Base-by-base conservation (phyloP, 2,113 vertebrate species). In the Ictalurus furcatus region DNA sequence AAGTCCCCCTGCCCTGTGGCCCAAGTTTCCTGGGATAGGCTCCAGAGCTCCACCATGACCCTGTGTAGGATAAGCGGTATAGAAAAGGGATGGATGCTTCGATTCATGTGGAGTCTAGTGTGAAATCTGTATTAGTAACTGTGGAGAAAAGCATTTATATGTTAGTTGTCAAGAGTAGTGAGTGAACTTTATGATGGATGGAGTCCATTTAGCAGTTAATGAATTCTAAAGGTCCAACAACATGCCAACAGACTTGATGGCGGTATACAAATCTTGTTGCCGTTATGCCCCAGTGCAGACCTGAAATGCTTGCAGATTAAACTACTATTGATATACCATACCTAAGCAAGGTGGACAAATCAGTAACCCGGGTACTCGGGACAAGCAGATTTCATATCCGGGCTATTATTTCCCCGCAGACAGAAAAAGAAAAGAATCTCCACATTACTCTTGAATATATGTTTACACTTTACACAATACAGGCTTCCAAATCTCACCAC, bases 101-200 rank as follows among this genome's bases (percentile, higher is more conserved):
- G 1, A 52, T 52, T 52, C 48, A 52, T 52, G 59, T 44, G 23
- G 34, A 30, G 71, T 28, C 21, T 17, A 44, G 71, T 44, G 17
- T 69, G 17, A 69, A 48, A 34, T 34, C 11, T 13, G 17, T 56
- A 73, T 34, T 58, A 40, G 21, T 21, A 48, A 44, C 28, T 23
- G 21, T 28, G 58, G 34, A 52, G 48, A 23, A 48, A 85, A 12
- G n/a, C 65, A 56, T 85, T 34, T 16, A 40, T 85, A 85, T 85
- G 71, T 69, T 85, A 54, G 40, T 71, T 52, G 40, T 52, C 37
- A 85, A 30, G 61, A 69, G 44, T 21, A 71, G 63, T 23, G n/a
- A 21, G 44, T 71, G 85, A 61, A 61, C 73, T 48, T 63, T 30
- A n/a, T 63, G 85, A 78, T 61, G 71, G 85, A 86, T 61, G 71